Evolutionary conservation across 1,140 invertebrate genomes (phyloP).

Genomic region (Meloidogyne hapla): DNA sequence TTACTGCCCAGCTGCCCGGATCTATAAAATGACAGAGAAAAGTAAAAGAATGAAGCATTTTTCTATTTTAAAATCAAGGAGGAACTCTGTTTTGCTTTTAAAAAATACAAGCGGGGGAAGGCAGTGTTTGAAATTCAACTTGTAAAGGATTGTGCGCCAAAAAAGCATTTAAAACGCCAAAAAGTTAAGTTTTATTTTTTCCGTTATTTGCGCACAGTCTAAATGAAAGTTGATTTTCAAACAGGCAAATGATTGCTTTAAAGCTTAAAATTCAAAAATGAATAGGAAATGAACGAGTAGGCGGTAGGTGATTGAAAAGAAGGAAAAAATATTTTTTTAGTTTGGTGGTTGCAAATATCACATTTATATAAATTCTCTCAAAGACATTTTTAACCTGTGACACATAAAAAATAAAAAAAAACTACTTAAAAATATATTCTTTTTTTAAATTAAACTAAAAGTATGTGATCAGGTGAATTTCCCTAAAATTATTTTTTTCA

Average conservation of each 20-base stretch:
- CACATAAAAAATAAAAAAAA: not conserved
- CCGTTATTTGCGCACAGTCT: too few relatives aligned
- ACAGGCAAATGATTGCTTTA: too few relatives aligned
- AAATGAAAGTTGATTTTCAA: too few relatives aligned
- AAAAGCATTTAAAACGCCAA: too few relatives aligned
- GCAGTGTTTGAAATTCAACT: too few relatives aligned
- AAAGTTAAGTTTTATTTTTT: too few relatives aligned
- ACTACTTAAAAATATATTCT: not conserved
- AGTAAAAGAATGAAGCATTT: not conserved
- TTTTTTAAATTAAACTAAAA: not conserved
- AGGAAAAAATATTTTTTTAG: not conserved
- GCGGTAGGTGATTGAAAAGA: not conserved
- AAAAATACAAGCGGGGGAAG: not conserved
- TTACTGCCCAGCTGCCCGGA: not conserved
- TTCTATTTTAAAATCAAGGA: conserved; percentile 7
- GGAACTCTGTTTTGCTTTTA: not conserved
- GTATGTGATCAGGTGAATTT: not conserved
- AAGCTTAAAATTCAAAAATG: too few relatives aligned
- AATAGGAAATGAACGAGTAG: not conserved
- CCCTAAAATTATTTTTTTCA: not conserved
- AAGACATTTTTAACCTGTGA: not conserved
- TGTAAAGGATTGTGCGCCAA: too few relatives aligned
- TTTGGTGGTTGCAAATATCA: not conserved
- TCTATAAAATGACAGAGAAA: not conserved
- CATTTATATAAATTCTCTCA: not conserved